Conservation (phyloP, 2,797 vertebrate genomes). For the Phataginus tetradactyla region DNA sequence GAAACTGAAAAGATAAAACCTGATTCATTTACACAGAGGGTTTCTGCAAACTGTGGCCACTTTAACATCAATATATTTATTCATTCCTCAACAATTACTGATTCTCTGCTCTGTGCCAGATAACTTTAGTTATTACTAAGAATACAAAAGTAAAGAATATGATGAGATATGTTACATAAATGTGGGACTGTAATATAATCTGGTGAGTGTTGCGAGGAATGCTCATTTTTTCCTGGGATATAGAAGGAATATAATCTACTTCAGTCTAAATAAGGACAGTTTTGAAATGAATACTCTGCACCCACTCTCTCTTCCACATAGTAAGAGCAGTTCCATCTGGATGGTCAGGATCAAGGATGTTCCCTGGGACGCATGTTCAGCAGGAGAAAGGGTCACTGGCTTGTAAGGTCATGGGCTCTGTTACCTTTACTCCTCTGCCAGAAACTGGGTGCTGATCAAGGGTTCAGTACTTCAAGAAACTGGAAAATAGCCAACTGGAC, state of each 20-base stretch:
- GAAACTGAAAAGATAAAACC: neutral
- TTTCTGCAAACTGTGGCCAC: neutral
- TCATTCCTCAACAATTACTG: neutral
- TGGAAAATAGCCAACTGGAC: neutral
- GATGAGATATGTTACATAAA: neutral
- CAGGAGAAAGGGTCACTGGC: neutral
- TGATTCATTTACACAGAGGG: neutral
- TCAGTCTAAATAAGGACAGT: neutral
- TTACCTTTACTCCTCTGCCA: neutral
- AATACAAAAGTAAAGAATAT: neutral
- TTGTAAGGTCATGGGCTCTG: neutral
- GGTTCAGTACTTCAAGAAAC: neutral
- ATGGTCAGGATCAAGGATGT: neutral
- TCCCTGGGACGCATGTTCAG: neutral
- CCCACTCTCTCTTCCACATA: fast-evolving
- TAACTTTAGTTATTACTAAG: neutral
- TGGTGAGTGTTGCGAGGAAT: neutral
- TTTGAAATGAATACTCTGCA: neutral
- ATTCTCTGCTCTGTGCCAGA: neutral
- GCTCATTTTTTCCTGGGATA: neutral
- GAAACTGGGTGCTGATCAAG: neutral
- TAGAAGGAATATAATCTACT: neutral
- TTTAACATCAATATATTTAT: neutral
- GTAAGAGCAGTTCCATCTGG: neutral
- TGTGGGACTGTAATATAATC: neutral